phyloP scores from a whole-genome alignment of 2,797 vertebrate genomes.

The Buphagus erythrorhynchus region DNA sequence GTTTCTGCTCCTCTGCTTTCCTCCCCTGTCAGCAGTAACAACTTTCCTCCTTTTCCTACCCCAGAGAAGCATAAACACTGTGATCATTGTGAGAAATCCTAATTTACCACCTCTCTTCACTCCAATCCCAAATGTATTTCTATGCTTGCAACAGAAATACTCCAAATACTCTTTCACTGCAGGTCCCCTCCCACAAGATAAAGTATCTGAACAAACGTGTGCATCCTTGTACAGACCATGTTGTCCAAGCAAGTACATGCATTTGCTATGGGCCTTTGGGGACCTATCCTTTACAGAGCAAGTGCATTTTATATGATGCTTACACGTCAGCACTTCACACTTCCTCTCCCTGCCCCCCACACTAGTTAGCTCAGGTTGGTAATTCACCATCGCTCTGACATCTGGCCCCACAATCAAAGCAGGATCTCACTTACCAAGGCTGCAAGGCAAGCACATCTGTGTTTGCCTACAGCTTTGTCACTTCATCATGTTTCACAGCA shows the following conservation, averaged over 20 bases:
- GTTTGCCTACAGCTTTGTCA: slow-evolving; percentile 10
- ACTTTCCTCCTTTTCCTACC: background rate
- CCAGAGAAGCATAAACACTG: background rate
- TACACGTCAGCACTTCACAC: background rate
- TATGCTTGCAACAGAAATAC: background rate
- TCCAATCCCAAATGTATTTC: background rate
- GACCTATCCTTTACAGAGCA: background rate
- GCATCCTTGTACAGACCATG: background rate
- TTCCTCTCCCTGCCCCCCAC: background rate
- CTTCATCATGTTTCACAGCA: slow-evolving; percentile 1
- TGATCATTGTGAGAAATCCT: background rate
- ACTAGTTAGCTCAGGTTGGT: background rate
- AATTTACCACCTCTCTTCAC: background rate
- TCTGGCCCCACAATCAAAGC: slow-evolving; percentile 32
- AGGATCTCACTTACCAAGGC: background rate
- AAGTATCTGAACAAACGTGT: background rate
- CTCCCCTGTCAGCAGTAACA: background rate
- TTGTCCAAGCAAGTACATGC: background rate
- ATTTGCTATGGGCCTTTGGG: background rate
- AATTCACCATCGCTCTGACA: slow-evolving; percentile 19
- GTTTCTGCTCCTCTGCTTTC: background rate
- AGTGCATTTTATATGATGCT: background rate
- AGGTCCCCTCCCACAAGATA: background rate
- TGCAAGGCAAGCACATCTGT: slow-evolving; percentile 15
- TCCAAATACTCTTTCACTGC: background rate